A percentile compares a stretch with the other conserved stretches of the same genome.
These are phyloP conservation scores for Sebastolobus alascanus DNA, from an alignment of 2,797 vertebrate genomes.

Conservation along the genomic window DNA sequence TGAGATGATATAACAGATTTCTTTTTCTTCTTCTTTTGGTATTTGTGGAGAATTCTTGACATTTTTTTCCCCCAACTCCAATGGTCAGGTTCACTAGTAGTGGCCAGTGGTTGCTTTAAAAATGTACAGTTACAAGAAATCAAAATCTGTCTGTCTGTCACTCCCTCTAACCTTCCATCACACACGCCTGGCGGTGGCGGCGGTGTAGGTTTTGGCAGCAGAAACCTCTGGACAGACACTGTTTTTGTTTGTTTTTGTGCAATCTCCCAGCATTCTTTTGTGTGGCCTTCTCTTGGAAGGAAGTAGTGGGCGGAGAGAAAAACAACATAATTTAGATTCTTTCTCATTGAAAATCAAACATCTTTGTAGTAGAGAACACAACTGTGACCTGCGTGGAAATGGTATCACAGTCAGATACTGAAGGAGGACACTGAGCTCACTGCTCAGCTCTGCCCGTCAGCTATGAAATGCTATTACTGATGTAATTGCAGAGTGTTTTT, in stretches of 20 bases:
- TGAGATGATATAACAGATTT: constrained; percentile 8
- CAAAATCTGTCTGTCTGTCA: constrained; percentile 41
- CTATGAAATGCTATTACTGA: constrained; percentile 30
- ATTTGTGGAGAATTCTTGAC: constrained; percentile 51
- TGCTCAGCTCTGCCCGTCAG: constrained; percentile 32
- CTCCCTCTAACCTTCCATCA: constrained; percentile 21
- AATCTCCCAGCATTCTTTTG: constrained; percentile 34
- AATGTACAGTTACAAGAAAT: constrained; percentile 43
- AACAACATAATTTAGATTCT: constrained; percentile 62
- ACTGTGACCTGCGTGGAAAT: constrained; percentile 46
- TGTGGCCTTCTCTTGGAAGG: constrained; percentile 49
- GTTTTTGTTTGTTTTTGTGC: constrained; percentile 65
- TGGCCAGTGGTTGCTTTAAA: constrained; percentile 48
- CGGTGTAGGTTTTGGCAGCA: constrained; percentile 55
- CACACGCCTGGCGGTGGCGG: constrained; percentile 28
- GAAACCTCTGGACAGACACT: constrained; percentile 52
- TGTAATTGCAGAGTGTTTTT: constrained; percentile 37
- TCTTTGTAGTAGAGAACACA: constrained; percentile 40
- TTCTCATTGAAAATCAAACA: constrained; percentile 52
- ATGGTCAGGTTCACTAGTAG: constrained; percentile 37
- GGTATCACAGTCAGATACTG: constrained; percentile 39
- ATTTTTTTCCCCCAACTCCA: constrained; percentile 39
- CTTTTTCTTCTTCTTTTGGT: constrained; percentile 9
- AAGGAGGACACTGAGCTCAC: constrained; percentile 29
- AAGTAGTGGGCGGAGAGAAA: constrained; percentile 49